Percentiles rank a stretch among this genome's conserved stretches.
Evolutionary conservation across 2,888 invertebrate species (phyloP).

Genomic region (Patella depressa): DNA sequence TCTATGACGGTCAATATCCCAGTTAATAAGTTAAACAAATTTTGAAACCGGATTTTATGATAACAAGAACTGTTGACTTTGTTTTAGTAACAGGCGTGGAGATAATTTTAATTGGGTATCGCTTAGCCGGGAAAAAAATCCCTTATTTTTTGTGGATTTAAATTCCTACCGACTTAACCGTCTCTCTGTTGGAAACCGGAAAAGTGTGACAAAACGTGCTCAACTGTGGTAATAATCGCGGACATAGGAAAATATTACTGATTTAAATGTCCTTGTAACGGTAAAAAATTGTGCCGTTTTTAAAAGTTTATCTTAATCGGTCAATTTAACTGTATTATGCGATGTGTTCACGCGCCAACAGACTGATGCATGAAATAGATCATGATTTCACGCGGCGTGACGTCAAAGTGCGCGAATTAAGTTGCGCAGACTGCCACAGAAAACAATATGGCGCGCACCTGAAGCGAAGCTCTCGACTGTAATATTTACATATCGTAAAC

Average conservation of each 20-base stretch:
- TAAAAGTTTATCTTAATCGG: constrained; percentile 2
- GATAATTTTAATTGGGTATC: too few species aligned
- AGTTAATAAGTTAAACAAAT: too few species aligned
- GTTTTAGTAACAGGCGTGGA: too few species aligned
- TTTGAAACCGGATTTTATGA: too few species aligned
- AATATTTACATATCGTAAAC: constrained; percentile 5
- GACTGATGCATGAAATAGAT: background rate
- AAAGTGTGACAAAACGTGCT: constrained; percentile 5
- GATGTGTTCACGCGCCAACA: background rate
- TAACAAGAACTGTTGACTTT: too few species aligned
- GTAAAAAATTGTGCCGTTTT: background rate
- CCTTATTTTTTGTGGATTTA: too few species aligned
- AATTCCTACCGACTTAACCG: too few species aligned
- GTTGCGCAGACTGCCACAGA: constrained; percentile 32
- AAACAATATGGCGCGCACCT: constrained; percentile 40
- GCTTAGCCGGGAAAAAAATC: too few species aligned
- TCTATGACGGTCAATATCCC: too few species aligned
- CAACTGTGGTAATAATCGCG: background rate
- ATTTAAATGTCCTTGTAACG: constrained; percentile 1
- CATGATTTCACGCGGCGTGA: constrained; percentile 28
- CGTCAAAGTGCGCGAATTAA: constrained; percentile 41
- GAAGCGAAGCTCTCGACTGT: constrained; percentile 16
- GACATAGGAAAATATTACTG: background rate
- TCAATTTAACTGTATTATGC: background rate
- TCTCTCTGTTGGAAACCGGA: background rate